A percentile compares a stretch with the other conserved stretches of the same genome.
phyloP scores from a whole-genome alignment of 2,113 vertebrate species.

The Neotragus pygmaeus region DNA sequence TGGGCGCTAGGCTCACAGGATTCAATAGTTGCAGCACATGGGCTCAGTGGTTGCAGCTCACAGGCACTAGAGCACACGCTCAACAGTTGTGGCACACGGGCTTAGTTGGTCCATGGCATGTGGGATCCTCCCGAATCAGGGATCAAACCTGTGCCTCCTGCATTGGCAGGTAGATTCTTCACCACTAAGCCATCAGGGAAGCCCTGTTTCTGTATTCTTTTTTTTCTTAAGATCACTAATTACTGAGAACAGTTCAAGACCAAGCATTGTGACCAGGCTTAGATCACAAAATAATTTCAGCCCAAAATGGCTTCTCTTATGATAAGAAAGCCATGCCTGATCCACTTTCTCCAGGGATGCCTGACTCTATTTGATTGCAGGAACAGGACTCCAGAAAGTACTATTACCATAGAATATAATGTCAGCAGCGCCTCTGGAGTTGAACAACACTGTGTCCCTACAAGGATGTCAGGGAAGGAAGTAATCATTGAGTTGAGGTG shows the following conservation, averaged over 20 bases:
- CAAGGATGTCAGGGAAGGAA: neutral
- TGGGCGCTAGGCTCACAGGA: rapidly evolving
- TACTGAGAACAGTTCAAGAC: neutral
- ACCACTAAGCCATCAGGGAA: neutral
- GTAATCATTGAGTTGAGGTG: neutral
- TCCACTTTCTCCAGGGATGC: neutral
- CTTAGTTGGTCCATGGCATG: neutral
- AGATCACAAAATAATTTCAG: neutral
- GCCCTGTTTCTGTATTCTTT: neutral
- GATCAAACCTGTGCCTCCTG: neutral
- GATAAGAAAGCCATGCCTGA: neutral
- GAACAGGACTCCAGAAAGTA: neutral
- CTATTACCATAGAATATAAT: neutral
- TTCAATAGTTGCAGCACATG: neutral
- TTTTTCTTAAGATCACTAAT: neutral
- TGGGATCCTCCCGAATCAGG: neutral
- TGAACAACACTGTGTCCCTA: neutral
- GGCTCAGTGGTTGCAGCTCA: neutral
- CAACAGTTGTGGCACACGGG: neutral
- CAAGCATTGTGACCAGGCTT: neutral
- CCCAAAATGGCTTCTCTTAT: neutral
- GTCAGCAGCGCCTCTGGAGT: neutral
- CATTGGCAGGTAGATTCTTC: neutral
- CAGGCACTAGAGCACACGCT: neutral
- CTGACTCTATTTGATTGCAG: neutral